Base-by-base conservation (phyloP, 1,140 invertebrate species). In the Ridgeia piscesae region DNA sequence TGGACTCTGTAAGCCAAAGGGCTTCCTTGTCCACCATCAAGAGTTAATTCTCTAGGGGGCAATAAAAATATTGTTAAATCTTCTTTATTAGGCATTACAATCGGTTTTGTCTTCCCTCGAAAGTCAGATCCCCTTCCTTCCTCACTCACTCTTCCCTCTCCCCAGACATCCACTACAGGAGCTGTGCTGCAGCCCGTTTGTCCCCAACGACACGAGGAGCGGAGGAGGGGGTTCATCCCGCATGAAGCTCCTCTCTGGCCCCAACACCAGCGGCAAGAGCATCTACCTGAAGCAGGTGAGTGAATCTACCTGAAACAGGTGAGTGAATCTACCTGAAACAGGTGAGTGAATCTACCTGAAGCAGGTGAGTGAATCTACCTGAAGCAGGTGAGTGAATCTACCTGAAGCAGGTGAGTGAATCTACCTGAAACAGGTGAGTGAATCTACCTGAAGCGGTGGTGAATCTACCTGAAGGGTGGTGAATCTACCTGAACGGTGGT, bases 221-320 rank as follows among this genome's bases (percentile, higher is more conserved):
- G 97, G 96, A 27, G 94, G 95, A 1, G 94, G 94, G 8, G 94
- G 58, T 14, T 94, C 96, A 17, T 93, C 96, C 92, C 96, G 97
- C 21, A 96, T 98, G 1, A 98, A 98, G 95, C 96, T 99, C 42
- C 94, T 99, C 27, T 98, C 98, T 1, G 98, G 98, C 0, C 98
- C 98, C 0, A 99, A 99, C 96, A 97, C 98, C 14, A 98, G 98
- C 95, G 98, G 98, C 0, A 99, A 99, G 96, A 99, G 98, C 94
- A 97, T 99, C 35, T 99, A 98, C 95, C 96, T 99, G 93, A 99
- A 98, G 96, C 98, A 98, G 96, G 97, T 98, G 93, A 93, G n/a
- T 90, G n/a, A 90, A 77, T 77, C 58, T 77, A 77, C 58, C 58
- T 77, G 58, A 31, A 77, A 31, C 17, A 77, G 58, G 58, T 77